Evolutionary conservation across 2,888 invertebrate genomes (phyloP).

Genomic region (Andrena trimmerana): DNA sequence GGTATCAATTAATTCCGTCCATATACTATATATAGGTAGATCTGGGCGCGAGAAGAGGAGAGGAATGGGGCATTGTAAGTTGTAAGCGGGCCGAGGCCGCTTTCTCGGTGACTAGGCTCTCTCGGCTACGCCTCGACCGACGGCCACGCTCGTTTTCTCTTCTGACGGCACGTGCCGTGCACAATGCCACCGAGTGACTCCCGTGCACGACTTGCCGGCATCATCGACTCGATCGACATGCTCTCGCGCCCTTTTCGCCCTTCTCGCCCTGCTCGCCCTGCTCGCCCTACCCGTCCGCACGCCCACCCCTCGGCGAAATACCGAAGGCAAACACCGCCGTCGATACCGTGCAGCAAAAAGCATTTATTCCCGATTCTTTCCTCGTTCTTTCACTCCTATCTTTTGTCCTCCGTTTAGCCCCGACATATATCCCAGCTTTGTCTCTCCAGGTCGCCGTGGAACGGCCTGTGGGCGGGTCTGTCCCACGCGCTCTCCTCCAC

Average conservation of each 20-base stretch:
- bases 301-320: conserved; percentile 76
- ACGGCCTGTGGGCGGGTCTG: conserved; percentile 81
- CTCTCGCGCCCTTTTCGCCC: conserved; percentile 71
- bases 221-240: conserved; percentile 83
- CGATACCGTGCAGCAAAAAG: conserved; percentile 76
- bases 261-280: conserved; percentile 72
- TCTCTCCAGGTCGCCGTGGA: conserved; percentile 29
- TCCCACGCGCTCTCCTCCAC: conserved; percentile 78
- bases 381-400: conserved; percentile 11
- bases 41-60: conserved; percentile 24
- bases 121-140: conserved; percentile 57
- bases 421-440: conserved; percentile 9
- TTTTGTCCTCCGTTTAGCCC: conserved; percentile 18
- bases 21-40: conserved; percentile 37
- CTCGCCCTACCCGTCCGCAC: conserved; percentile 37
- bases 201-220: conserved; percentile 70
- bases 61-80: conserved; percentile 30
- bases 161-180: conserved; percentile 81
- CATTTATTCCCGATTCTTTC: conserved; percentile 74
- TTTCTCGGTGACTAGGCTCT: conserved; percentile 56
- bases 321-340: conserved; percentile 83
- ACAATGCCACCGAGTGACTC: conserved; percentile 83
- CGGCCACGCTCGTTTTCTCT: conserved; percentile 72
- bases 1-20: conserved; percentile 83
- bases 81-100: conserved; percentile 45